These are phyloP conservation scores for Anthoscopus minutus DNA, from an alignment of 2,113 vertebrate species.

Conservation along the genomic window DNA sequence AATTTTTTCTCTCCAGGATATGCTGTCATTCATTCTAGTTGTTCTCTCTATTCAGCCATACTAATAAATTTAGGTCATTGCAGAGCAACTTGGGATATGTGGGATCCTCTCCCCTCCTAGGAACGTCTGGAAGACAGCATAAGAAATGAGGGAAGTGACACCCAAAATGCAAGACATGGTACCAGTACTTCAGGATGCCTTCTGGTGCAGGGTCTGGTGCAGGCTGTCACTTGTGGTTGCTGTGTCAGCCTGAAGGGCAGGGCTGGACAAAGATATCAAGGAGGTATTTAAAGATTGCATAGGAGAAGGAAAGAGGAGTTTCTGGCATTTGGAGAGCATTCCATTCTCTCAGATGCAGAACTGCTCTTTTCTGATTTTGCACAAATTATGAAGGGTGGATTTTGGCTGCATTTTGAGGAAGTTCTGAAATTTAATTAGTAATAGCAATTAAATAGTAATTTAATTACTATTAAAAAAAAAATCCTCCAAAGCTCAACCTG, in stretches of 20 bases:
- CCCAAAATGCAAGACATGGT: background rate
- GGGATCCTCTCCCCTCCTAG: background rate
- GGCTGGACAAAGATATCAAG: background rate
- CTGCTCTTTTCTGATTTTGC: background rate
- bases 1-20: background rate
- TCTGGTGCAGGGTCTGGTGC: background rate
- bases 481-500: background rate
- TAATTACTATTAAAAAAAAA: background rate
- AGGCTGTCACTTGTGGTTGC: background rate
- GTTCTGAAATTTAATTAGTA: background rate
- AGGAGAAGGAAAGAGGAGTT: background rate
- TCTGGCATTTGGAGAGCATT: background rate
- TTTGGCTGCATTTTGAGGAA: background rate
- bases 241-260: background rate
- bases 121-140: background rate
- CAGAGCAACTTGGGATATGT: accelerated
- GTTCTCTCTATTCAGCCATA: background rate
- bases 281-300: background rate
- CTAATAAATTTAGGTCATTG: background rate
- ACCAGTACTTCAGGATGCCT: background rate
- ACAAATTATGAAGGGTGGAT: background rate
- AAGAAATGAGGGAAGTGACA: background rate
- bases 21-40: background rate
- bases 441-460: no score
- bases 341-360: background rate